phyloP scores from a whole-genome alignment of 2,888 invertebrate species.

The Metellina segmentata region DNA sequence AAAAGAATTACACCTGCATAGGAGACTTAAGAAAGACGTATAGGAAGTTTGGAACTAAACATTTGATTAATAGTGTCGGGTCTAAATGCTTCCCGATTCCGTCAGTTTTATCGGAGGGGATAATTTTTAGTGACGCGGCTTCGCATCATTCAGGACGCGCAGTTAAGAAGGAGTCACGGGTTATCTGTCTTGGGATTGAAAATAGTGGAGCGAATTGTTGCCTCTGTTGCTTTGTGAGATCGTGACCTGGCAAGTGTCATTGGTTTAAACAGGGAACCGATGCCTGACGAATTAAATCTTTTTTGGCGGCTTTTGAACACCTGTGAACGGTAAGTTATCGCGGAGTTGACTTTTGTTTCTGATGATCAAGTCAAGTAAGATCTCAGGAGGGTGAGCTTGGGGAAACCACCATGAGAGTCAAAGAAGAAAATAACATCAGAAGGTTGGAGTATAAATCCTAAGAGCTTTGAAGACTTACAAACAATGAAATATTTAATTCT shows the following conservation, averaged over 20 bases:
- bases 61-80: conserved; percentile 66
- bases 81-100: conserved; percentile 56
- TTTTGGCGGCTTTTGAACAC: not conserved
- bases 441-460: no score
- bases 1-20: conserved; percentile 58
- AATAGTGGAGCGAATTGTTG: conserved; percentile 56
- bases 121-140: conserved; percentile 55
- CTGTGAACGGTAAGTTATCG: conserved; percentile 21
- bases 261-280: conserved; percentile 39
- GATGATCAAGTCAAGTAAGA: not conserved
- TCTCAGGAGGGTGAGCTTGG: not conserved
- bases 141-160: conserved; percentile 41
- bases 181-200: conserved; percentile 65
- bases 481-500: no score
- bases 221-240: conserved; percentile 1
- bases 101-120: conserved; percentile 66
- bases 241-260: conserved; percentile 33
- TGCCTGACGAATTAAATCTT: conserved; percentile 55
- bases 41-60: conserved; percentile 52
- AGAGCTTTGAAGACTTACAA: no score
- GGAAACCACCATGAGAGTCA: conserved; percentile 13
- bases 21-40: conserved; percentile 45
- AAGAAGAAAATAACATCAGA: not conserved
- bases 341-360: not conserved
- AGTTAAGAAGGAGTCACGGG: conserved; percentile 62